Percentiles rank a stretch among this genome's conserved stretches.
Evolutionary conservation across 2,113 vertebrate genomes (phyloP).

Genomic region (Thunnus maccoyii): DNA sequence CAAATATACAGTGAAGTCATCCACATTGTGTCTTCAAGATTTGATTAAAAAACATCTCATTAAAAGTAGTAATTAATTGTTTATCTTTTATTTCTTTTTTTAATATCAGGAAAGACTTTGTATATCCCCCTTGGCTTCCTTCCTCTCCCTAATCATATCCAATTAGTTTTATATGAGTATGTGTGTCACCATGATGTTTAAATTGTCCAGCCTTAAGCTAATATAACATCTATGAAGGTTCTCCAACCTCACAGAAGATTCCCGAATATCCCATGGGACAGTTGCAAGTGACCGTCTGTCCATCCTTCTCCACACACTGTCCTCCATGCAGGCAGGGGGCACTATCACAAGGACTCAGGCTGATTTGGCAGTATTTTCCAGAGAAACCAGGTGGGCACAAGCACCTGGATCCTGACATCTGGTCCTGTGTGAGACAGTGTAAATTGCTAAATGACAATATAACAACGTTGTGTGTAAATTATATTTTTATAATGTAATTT

Average conservation of each 20-base stretch:
- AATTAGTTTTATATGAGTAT: too few relatives aligned
- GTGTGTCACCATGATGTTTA: background rate
- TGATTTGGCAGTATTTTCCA: slow-evolving; percentile 93
- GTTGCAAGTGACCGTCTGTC: slow-evolving; percentile 88
- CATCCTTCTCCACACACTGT: slow-evolving; percentile 90
- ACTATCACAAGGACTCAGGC: slow-evolving; percentile 90
- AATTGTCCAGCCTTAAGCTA: background rate
- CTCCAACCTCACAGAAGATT: slow-evolving; percentile 93
- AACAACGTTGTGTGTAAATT: background rate
- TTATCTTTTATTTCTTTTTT: too few relatives aligned
- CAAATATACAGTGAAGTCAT: too few relatives aligned
- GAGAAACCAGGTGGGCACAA: slow-evolving; percentile 92
- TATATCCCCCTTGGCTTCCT: too few relatives aligned
- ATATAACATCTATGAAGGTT: background rate
- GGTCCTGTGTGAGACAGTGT: slow-evolving; percentile 84
- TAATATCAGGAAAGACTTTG: too few relatives aligned
- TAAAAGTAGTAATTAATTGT: too few relatives aligned
- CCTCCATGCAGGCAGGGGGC: slow-evolving; percentile 95
- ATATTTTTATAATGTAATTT: background rate
- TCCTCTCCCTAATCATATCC: too few relatives aligned
- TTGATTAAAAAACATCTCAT: background rate
- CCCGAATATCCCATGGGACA: slow-evolving; percentile 94
- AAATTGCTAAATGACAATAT: background rate
- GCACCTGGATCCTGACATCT: slow-evolving; percentile 92
- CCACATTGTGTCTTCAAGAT: background rate